phyloP scores from a whole-genome alignment of 2,888 invertebrate genomes.

The Lymantria dispar region DNA sequence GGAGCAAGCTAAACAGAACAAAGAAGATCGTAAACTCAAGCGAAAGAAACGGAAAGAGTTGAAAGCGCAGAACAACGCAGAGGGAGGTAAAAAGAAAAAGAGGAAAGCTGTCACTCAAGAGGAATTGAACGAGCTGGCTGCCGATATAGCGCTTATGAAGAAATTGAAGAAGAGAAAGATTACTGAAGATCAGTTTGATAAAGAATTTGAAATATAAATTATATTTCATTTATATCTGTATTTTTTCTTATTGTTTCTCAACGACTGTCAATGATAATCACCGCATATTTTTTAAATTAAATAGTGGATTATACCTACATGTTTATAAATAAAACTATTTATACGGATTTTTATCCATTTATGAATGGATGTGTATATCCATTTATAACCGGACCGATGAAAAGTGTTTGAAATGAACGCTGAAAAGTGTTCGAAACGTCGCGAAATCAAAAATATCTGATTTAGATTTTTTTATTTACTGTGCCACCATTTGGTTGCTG shows the following conservation, averaged over 20 bases:
- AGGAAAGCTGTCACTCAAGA: constrained; percentile 83
- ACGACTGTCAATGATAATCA: too few species aligned
- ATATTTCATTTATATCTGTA: constrained; percentile 29
- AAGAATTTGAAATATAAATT: constrained; percentile 79
- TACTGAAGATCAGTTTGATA: constrained; percentile 84
- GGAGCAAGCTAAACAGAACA: constrained; percentile 89
- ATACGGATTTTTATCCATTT: too few species aligned
- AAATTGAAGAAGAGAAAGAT: constrained; percentile 93
- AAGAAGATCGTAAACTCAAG: constrained; percentile 84
- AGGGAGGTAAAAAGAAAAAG: constrained; percentile 70
- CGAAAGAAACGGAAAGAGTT: constrained; percentile 84
- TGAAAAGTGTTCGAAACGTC: too few species aligned
- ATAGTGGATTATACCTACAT: too few species aligned
- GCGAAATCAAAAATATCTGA: too few species aligned
- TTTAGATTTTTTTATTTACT: too few species aligned
- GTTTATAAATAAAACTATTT: too few species aligned
- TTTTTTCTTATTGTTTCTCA: not conserved
- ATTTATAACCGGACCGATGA: too few species aligned
- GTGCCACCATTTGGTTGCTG: too few species aligned
- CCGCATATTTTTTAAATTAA: too few species aligned
- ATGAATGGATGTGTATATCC: too few species aligned
- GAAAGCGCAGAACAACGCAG: constrained; percentile 65
- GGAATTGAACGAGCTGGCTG: constrained; percentile 89
- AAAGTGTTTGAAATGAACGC: too few species aligned
- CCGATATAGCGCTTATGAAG: constrained; percentile 92